Evolutionary conservation across 1,140 invertebrate genomes (phyloP), one percentile per base, ranked within the genome.

Genomic region (Oedothorax gibbosus): DNA sequence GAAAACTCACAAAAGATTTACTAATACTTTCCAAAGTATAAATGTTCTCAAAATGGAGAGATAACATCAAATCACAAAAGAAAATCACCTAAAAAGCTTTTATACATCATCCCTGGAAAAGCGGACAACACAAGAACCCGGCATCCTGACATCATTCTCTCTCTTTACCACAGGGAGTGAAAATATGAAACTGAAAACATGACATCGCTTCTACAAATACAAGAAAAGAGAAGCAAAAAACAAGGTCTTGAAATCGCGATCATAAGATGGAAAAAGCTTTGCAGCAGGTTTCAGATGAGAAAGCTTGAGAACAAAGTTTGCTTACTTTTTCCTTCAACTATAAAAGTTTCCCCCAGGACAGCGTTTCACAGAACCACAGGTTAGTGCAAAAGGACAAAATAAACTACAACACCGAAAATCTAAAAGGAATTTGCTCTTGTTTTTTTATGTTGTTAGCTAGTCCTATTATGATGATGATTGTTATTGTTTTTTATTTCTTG

Each of bases 401-500:
- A 64, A 65, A 77, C 21, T 15, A 71, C 50, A 20, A 14, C 7
- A 64, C 56, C 21, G 65, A 20, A 77, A 77, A 77, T 77, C 49
- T 60, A 54, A 64, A 77, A 77, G 21, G 21, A 77, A 20, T 77
- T 65, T n/a, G 50, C 50, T 18, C n/a, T 50, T 15, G 15, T 49
- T 5, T 7, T 77, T 64, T 50, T 65, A 57, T 76, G 35, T 50
- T 65, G 18, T 51, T 65, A 65, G 10, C 8, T 20, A 50, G 56
- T 64, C 35, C 65, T 77, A 77, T 77, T 62, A 77, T 77, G 62
- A 77, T 64, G 75, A 77, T 77, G 60, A 77, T 77, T 77, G 75
- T 77, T 77, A 77, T 65, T 77, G 60, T 77, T 77, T 77, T 76
- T 77, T 65, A 11, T 21, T 68, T 68, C 21, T 68, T 49, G 8